phyloP scores from a whole-genome alignment of 2,797 vertebrate genomes.

The Rhodeus uyekii region DNA sequence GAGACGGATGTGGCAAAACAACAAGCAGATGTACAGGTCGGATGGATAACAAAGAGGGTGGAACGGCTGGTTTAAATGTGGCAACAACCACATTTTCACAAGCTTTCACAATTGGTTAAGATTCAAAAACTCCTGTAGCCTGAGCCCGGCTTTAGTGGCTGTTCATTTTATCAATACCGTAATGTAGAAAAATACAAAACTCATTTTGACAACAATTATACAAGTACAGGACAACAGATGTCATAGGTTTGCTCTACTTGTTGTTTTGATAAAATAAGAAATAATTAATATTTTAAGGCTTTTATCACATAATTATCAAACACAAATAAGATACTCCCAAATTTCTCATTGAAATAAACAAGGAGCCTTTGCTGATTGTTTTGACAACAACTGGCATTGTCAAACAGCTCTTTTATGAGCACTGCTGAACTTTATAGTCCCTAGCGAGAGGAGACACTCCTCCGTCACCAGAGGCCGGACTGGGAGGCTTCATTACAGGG shows the following conservation, averaged over 20 bases:
- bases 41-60: too few species aligned
- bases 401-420: constrained; percentile 58
- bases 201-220: neutral
- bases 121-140: too few species aligned
- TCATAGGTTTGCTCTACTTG: neutral
- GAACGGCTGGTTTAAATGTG: too few species aligned
- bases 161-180: neutral
- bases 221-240: constrained; percentile 19
- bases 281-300: neutral
- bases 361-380: constrained; percentile 4
- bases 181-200: constrained; percentile 27
- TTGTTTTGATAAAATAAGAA: neutral
- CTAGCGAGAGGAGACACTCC: constrained; percentile 84
- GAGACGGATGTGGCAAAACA: too few species aligned
- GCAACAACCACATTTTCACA: too few species aligned
- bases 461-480: constrained; percentile 79
- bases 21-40: too few species aligned
- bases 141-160: neutral
- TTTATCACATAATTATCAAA: neutral
- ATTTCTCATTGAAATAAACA: constrained; percentile 26
- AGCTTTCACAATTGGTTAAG: too few species aligned
- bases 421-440: constrained; percentile 87
- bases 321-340: constrained; percentile 9
- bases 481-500: constrained; percentile 85
- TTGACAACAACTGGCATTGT: neutral